Evolutionary conservation across 1,140 invertebrate genomes (phyloP).

Genomic region (Drosophila mayri): DNA sequence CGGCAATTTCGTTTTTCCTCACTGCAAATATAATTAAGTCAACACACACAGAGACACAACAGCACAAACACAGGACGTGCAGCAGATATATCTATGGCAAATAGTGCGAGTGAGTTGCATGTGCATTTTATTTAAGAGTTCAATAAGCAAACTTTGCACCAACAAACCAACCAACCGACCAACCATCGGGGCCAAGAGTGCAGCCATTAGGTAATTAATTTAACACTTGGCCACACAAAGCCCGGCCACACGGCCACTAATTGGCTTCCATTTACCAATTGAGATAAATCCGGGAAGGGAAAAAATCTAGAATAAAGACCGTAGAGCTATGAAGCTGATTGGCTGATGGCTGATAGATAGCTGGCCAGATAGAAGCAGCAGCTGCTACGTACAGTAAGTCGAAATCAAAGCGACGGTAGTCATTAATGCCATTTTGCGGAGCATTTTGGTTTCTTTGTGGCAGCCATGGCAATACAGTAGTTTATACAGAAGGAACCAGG

Average conservation of each 20-base stretch:
- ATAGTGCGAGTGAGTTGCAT: conserved; percentile 47
- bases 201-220: conserved; percentile 81
- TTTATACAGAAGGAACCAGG: conserved; percentile 31
- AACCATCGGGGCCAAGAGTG: conserved; percentile 23
- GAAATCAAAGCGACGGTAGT: conserved; percentile 54
- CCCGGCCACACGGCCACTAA: conserved; percentile 55
- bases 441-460: conserved; percentile 42
- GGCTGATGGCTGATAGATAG: conserved; percentile 11
- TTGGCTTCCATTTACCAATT: conserved; percentile 76
- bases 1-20: conserved; percentile 70
- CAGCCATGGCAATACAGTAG: conserved; percentile 14
- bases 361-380: background rate
- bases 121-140: conserved; percentile 75
- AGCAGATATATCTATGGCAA: conserved; percentile 43
- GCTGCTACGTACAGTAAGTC: conserved; percentile 16
- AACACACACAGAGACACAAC: conserved; percentile 28
- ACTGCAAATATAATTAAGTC: conserved; percentile 77
- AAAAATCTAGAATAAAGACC: conserved; percentile 27
- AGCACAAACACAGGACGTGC: conserved; percentile 27
- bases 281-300: conserved; percentile 27
- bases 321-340: conserved; percentile 1
- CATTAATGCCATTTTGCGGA: conserved; percentile 74
- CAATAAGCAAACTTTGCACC: conserved; percentile 58
- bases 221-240: conserved; percentile 68
- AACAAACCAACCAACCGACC: background rate